These are phyloP conservation scores for Misgurnus anguillicaudatus DNA, from an alignment of 2,113 vertebrate species.

Conservation along the genomic window DNA sequence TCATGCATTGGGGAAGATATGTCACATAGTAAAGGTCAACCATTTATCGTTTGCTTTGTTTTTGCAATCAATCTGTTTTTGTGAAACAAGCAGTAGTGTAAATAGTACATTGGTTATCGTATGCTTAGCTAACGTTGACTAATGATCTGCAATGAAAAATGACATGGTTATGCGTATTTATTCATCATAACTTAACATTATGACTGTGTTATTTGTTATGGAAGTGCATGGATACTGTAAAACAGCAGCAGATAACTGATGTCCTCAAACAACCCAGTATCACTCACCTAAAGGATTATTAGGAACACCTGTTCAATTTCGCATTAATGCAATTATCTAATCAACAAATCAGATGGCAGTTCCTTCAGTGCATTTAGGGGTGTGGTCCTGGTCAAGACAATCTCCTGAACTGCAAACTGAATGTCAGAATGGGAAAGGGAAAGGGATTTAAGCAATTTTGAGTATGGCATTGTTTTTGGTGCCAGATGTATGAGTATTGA, in stretches of 20 bases:
- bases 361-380: too few species aligned
- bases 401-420: too few species aligned
- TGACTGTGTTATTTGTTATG: neutral
- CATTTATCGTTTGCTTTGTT: neutral
- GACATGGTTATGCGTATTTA: neutral
- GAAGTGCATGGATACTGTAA: neutral
- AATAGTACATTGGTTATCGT: neutral
- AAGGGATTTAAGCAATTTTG: too few species aligned
- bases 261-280: too few species aligned
- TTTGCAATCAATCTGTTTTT: neutral
- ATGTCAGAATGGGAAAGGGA: too few species aligned
- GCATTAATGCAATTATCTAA: too few species aligned
- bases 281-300: too few species aligned
- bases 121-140: neutral
- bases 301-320: too few species aligned
- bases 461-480: too few species aligned
- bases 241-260: neutral
- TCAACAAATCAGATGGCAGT: too few species aligned
- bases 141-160: neutral
- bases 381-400: too few species aligned
- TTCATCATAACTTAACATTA: constrained; percentile 3
- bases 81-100: neutral
- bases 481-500: too few species aligned
- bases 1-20: constrained; percentile 23
- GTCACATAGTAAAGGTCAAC: constrained; percentile 18